Percentiles rank a stretch among this genome's conserved stretches.
phyloP scores from a whole-genome alignment of 2,888 invertebrate species.

The Heliconius erato region DNA sequence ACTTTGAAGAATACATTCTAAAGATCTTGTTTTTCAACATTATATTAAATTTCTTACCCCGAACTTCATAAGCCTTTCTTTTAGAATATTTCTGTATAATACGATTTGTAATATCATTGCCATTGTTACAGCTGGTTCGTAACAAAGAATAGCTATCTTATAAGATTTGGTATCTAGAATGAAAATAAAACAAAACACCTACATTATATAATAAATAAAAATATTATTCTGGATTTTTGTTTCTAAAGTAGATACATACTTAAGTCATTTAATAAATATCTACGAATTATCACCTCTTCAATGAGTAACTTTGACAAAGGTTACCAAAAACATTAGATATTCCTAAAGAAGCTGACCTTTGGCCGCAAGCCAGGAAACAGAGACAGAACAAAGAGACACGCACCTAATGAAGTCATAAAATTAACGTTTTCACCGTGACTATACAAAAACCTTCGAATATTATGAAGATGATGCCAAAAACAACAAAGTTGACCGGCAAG shows the following conservation, averaged over 20 bases:
- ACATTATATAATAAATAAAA: background rate
- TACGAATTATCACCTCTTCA: background rate
- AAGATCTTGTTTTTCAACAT: constrained; percentile 35
- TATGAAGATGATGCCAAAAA: constrained; percentile 50
- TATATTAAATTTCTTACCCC: constrained; percentile 25
- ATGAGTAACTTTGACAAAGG: constrained; percentile 13
- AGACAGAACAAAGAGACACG: constrained; percentile 47
- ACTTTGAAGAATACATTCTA: constrained; percentile 37
- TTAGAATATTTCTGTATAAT: constrained; percentile 39
- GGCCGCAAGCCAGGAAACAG: constrained; percentile 48
- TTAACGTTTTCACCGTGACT: constrained; percentile 46
- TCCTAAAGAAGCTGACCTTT: constrained; percentile 42
- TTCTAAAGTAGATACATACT: background rate
- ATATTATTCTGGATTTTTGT: background rate
- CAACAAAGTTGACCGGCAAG: constrained; percentile 46
- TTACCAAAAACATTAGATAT: constrained; percentile 8
- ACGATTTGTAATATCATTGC: constrained; percentile 30
- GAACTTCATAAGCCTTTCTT: constrained; percentile 40
- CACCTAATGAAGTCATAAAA: constrained; percentile 43
- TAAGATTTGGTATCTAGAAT: background rate
- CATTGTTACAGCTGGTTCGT: constrained; percentile 34
- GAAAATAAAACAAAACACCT: background rate
- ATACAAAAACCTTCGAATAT: constrained; percentile 48
- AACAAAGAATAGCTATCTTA: background rate
- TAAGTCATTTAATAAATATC: background rate